A percentile compares a stretch with the other conserved stretches of the same genome.
Conservation (phyloP, 2,113 vertebrate species). For the rabbit (Oryctolagus cuniculus) region DNA sequence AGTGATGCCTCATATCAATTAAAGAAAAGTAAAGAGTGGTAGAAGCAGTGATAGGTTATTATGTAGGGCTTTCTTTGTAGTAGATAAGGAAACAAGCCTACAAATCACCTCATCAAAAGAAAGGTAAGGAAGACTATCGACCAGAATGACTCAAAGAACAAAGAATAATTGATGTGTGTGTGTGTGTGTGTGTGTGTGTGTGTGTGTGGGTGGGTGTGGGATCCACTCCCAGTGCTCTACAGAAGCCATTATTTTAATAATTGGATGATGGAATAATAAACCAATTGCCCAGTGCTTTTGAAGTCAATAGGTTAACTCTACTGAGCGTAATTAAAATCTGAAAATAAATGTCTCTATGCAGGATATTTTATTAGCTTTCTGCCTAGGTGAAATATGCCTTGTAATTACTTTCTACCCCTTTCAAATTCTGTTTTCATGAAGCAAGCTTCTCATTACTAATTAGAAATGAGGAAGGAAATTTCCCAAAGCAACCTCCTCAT, state of each 20-base stretch:
- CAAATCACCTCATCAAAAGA: slow-evolving; percentile 9
- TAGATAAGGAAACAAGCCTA: background rate
- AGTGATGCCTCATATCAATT: background rate
- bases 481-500: background rate
- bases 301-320: slow-evolving; percentile 67
- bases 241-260: slow-evolving; percentile 54
- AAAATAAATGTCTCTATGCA: slow-evolving; percentile 64
- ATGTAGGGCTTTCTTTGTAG: slow-evolving; percentile 8
- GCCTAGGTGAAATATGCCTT: slow-evolving; percentile 49
- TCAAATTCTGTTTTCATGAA: slow-evolving; percentile 58
- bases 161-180: slow-evolving; percentile 39
- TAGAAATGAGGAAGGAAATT: slow-evolving; percentile 46
- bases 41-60: background rate
- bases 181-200: background rate
- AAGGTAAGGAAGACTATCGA: slow-evolving; percentile 48
- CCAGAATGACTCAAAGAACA: slow-evolving; percentile 9
- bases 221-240: slow-evolving; percentile 21
- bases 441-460: slow-evolving; percentile 60
- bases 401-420: slow-evolving; percentile 63
- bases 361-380: slow-evolving; percentile 68
- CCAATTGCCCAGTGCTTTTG: slow-evolving; percentile 51
- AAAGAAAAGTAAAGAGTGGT: background rate
- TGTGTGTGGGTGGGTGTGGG: background rate
- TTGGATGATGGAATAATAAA: slow-evolving; percentile 58
- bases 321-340: slow-evolving; percentile 76